Conservation (phyloP, 2,113 vertebrate genomes). For the Ciconia maguari region DNA sequence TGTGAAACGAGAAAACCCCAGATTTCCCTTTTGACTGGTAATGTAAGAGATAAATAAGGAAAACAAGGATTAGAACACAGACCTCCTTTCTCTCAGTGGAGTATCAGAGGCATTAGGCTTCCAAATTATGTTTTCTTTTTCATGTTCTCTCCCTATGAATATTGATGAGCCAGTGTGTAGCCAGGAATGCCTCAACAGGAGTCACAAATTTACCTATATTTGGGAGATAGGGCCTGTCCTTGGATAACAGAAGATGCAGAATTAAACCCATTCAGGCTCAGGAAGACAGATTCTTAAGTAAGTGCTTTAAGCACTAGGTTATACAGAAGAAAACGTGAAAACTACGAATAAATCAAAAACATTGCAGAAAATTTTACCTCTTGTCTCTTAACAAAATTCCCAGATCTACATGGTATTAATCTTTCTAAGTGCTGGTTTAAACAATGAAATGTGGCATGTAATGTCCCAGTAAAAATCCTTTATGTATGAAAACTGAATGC, state of each 20-base stretch:
- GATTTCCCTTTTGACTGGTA: slow-evolving; percentile 49
- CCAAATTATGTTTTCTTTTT: slow-evolving; percentile 45
- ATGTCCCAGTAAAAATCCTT: slow-evolving; percentile 32
- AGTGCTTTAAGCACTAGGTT: neutral
- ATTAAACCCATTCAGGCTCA: neutral
- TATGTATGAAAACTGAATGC: neutral
- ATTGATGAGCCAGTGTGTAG: slow-evolving; percentile 27
- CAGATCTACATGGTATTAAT: neutral
- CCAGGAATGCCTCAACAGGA: neutral
- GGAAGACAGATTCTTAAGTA: neutral
- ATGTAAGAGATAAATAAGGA: slow-evolving; percentile 47
- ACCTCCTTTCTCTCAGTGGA: neutral
- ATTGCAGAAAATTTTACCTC: slow-evolving; percentile 7
- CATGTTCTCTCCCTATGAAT: slow-evolving; percentile 19
- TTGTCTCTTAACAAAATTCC: slow-evolving; percentile 17
- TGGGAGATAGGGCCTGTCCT: neutral
- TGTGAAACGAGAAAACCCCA: neutral
- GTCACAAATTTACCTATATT: neutral
- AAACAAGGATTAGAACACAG: slow-evolving; percentile 47
- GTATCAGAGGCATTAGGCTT: neutral
- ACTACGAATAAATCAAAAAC: slow-evolving; percentile 12
- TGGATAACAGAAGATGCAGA: neutral
- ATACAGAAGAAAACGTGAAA: neutral
- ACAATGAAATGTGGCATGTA: slow-evolving; percentile 36
- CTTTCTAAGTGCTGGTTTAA: slow-evolving; percentile 19